phyloP scores from a whole-genome alignment of 2,113 vertebrate species.

The Sardina pilchardus region DNA sequence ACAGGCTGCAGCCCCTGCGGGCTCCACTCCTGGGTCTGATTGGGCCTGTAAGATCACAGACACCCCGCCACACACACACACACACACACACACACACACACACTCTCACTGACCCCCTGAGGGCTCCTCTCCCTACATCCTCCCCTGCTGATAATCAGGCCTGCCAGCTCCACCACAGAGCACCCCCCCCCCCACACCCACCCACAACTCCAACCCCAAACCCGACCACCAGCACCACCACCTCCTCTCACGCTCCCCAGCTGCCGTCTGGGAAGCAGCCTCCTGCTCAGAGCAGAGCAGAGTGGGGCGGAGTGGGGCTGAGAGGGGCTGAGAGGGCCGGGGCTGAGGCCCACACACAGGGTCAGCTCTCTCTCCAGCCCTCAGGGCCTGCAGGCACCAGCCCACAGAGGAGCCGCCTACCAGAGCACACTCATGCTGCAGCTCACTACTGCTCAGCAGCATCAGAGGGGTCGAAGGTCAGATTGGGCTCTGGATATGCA shows the following conservation, averaged over 20 bases:
- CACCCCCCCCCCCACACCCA: constrained; percentile 38
- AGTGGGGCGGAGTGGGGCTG: too few species aligned
- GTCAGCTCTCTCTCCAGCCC: background rate
- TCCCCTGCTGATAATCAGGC: constrained; percentile 71
- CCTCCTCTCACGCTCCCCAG: constrained; percentile 71
- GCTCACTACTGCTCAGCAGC: background rate
- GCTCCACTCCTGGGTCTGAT: constrained; percentile 72
- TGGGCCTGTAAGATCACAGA: constrained; percentile 72
- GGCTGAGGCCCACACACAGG: constrained; percentile 8
- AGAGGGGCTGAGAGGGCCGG: background rate
- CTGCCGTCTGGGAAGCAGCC: constrained; percentile 54
- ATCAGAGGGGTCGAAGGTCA: background rate
- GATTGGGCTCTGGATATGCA: background rate
- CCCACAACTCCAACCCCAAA: too few species aligned
- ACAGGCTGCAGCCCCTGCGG: constrained; percentile 65
- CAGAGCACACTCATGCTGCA: background rate
- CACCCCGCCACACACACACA: constrained; percentile 41
- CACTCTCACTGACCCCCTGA: constrained; percentile 50
- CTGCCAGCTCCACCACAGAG: background rate
- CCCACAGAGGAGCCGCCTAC: background rate
- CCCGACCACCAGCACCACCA: constrained; percentile 40
- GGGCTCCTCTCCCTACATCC: constrained; percentile 72
- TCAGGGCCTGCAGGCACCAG: background rate
- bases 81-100: constrained; percentile 25
- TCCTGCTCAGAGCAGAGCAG: background rate